Conservation (phyloP, 2,113 vertebrate genomes). For the Lycocorax pyrrhopterus region DNA sequence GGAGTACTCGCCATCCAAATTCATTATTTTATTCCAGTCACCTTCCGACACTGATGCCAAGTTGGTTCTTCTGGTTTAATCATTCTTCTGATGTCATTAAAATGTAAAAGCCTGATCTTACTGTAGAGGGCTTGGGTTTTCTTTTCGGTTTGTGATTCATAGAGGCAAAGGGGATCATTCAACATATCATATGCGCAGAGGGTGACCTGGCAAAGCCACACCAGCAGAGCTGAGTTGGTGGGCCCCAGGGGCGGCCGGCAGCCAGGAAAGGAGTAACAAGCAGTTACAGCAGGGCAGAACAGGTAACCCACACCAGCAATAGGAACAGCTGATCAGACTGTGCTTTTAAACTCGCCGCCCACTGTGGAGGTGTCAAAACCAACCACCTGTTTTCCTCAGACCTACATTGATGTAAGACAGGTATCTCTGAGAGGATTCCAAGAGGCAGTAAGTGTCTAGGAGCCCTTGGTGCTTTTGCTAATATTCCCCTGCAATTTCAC, state of each 20-base stretch:
- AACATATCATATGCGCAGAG: background rate
- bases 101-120: background rate
- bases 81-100: background rate
- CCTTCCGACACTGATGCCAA: accelerated
- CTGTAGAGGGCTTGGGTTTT: background rate
- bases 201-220: background rate
- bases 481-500: background rate
- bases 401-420: background rate
- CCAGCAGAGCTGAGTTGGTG: background rate
- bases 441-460: background rate
- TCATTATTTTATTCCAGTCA: background rate
- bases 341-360: background rate
- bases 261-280: background rate
- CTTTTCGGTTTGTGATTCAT: background rate
- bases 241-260: background rate
- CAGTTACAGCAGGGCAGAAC: background rate
- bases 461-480: background rate
- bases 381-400: background rate
- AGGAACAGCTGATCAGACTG: background rate
- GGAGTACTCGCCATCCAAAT: accelerated
- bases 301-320: background rate
- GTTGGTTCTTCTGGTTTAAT: background rate
- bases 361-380: background rate
- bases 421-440: background rate
- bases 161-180: background rate